Evolutionary conservation across 2,797 vertebrate genomes (phyloP).

Genomic region (Benthosema pterotum): DNA sequence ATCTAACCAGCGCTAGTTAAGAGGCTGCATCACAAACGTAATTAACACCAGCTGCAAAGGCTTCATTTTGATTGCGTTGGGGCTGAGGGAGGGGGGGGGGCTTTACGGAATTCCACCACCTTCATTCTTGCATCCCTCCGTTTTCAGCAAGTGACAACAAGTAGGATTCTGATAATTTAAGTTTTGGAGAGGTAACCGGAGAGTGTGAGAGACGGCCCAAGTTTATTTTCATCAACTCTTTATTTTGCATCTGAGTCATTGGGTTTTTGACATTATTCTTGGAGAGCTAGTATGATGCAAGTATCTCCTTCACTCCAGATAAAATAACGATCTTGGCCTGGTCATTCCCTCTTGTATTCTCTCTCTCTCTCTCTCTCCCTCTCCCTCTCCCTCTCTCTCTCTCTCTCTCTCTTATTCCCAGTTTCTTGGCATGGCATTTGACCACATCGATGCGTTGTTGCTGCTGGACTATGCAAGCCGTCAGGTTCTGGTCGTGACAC

Average conservation of each 20-base stretch:
- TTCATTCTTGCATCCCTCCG: no score
- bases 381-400: slow-evolving; percentile 34
- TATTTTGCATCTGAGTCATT: slow-evolving; percentile 73
- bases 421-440: slow-evolving; percentile 44
- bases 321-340: slow-evolving; percentile 57
- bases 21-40: no score
- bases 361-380: background rate
- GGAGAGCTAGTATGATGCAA: slow-evolving; percentile 67
- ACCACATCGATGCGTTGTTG: slow-evolving; percentile 53
- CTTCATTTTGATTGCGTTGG: no score
- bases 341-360: no score
- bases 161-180: no score
- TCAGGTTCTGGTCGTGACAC: slow-evolving; percentile 64
- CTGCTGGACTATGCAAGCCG: slow-evolving; percentile 48
- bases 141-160: no score
- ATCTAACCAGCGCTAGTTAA: no score
- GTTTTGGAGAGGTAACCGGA: slow-evolving; percentile 36
- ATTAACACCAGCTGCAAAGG: no score
- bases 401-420: slow-evolving; percentile 18
- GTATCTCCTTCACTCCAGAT: slow-evolving; percentile 59
- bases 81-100: no score
- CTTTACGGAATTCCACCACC: no score
- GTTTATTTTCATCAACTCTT: slow-evolving; percentile 60
- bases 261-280: slow-evolving; percentile 68
- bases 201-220: slow-evolving; percentile 32